Base-by-base conservation (phyloP, 1,140 invertebrate species). In the Sarcophaga peregrina region DNA sequence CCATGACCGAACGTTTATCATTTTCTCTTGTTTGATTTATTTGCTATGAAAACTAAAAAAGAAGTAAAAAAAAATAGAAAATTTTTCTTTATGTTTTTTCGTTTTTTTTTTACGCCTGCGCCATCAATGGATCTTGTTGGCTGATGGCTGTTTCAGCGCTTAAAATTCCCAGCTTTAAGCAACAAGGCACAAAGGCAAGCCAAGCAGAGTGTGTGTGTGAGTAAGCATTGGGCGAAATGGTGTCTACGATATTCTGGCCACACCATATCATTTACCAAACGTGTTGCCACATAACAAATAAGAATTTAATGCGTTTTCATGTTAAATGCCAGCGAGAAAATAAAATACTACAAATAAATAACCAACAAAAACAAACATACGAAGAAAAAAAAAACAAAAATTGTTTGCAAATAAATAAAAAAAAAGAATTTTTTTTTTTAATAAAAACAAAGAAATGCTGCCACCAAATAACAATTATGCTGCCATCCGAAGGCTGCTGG, bases 241-340 rank as follows among this genome's bases (percentile, higher is more conserved):
- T 37, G 25, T 37, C 25, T 68, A 68, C 7, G 17, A 68, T 68
- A 68, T 68, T 68, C 62, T 68, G 62, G 62, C 62, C 62, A 68
- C 62, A 68, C 62, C 62, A 25, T 68, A 20, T 68, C 62, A 68
- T 68, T 68, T 68, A 68, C n/a, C 54, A 68, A 68, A 68, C 62
- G 62, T 68, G 62, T 68, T 68, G 62, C 62, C 62, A 68, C 17
- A 68, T 68, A 68, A 68, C 62, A 68, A 68, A 68, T 68, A 68
- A 68, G 62, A 68, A 68, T 68, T 68, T 68, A 68, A 68, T 68
- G 62, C 62, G 62, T 68, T 68, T 68, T 10, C 17, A 68, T 68
- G 62, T 68, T 68, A 68, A 68, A 68, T 68, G 62, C n/a, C 62
- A 20, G 20, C 54, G 54, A 58, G 54, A 58, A 58, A 58, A 58